These are phyloP conservation scores for Lagopus muta DNA, from an alignment of 2,113 vertebrate species.

Conservation along the genomic window DNA sequence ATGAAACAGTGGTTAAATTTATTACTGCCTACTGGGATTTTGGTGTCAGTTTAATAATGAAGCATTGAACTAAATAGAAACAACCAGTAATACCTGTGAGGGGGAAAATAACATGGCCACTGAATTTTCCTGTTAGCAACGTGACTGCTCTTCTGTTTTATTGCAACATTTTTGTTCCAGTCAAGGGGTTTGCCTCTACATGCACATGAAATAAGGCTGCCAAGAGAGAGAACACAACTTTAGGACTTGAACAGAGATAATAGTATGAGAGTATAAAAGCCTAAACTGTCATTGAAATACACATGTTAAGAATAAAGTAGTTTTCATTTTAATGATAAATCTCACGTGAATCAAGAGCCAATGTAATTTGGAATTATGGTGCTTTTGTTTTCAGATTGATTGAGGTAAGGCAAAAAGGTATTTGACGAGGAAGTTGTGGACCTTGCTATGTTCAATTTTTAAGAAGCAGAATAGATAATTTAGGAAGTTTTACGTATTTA, in stretches of 20 bases:
- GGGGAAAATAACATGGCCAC: background rate
- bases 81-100: background rate
- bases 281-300: background rate
- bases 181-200: background rate
- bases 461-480: background rate
- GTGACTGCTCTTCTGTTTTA: background rate
- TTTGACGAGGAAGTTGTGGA: background rate
- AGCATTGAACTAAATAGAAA: background rate
- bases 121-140: background rate
- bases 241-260: background rate
- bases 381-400: background rate
- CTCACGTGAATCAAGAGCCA: background rate
- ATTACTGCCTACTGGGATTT: background rate
- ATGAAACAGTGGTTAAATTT: background rate
- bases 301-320: background rate
- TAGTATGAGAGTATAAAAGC: background rate
- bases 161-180: background rate
- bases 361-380: background rate
- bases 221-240: background rate
- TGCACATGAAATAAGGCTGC: background rate
- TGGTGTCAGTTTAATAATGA: background rate
- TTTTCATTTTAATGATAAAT: background rate
- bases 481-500: background rate
- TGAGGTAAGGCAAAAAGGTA: background rate
- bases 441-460: background rate